Conservation (phyloP, 2,113 vertebrate species). For the Planiliza haematocheilus region DNA sequence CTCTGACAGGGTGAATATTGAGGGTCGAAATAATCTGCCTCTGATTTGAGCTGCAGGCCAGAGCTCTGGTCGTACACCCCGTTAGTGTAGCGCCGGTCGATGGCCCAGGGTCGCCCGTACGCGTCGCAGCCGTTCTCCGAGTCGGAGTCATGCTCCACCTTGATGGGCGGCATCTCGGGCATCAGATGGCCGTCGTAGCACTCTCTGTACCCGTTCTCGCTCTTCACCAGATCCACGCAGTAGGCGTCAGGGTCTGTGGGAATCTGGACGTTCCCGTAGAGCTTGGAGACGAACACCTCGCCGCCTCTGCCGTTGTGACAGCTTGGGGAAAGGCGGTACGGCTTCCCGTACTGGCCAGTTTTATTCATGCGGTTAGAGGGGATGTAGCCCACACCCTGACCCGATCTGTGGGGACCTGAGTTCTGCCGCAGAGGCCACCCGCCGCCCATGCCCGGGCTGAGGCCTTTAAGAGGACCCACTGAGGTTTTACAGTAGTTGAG, state of each 20-base stretch:
- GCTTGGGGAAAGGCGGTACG: constrained; percentile 78
- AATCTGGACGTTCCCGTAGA: constrained; percentile 77
- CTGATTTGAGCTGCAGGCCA: constrained; percentile 87
- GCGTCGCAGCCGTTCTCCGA: constrained; percentile 84
- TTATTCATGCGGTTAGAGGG: constrained; percentile 79
- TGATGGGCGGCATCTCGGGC: constrained; percentile 88
- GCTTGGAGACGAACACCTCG: constrained; percentile 78
- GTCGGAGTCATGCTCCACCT: constrained; percentile 90
- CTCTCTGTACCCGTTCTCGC: constrained; percentile 78
- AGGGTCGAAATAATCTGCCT: constrained; percentile 82
- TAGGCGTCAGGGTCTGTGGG: constrained; percentile 79
- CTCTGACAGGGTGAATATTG: constrained; percentile 86
- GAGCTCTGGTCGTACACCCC: constrained; percentile 74
- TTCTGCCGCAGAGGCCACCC: constrained; percentile 79
- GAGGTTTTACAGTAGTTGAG: constrained; percentile 82
- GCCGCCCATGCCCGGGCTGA: constrained; percentile 68
- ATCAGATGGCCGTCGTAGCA: constrained; percentile 80
- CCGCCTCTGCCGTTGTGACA: constrained; percentile 78
- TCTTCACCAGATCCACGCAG: constrained; percentile 82
- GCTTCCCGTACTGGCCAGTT: constrained; percentile 81
- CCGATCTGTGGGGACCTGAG: constrained; percentile 65
- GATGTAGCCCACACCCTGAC: constrained; percentile 72
- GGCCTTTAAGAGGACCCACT: constrained; percentile 77
- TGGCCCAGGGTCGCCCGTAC: constrained; percentile 82
- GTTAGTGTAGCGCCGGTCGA: constrained; percentile 76